phyloP scores from a whole-genome alignment of 2,888 invertebrate species.

The Acleris laterana region DNA sequence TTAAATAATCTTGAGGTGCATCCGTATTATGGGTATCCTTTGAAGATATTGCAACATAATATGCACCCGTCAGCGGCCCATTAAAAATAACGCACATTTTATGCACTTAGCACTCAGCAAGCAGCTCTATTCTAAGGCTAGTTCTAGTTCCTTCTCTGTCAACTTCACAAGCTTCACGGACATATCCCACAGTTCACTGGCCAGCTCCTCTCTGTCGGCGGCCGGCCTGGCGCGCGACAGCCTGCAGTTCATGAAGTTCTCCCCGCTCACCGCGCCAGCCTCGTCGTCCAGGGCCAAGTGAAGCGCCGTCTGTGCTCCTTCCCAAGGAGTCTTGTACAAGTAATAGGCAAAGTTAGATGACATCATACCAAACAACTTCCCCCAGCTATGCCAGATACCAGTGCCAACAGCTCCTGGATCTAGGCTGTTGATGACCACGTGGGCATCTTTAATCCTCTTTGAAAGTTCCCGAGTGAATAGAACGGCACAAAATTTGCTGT shows the following conservation, averaged over 20 bases:
- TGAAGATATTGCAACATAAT: too few relatives aligned
- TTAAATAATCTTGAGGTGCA: too few relatives aligned
- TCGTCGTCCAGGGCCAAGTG: slow-evolving; percentile 89
- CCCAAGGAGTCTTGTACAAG: slow-evolving; percentile 90
- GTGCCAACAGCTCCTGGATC: slow-evolving; percentile 94
- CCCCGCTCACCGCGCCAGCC: slow-evolving; percentile 87
- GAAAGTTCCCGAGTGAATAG: slow-evolving; percentile 89
- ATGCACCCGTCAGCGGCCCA: too few relatives aligned
- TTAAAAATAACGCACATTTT: not conserved
- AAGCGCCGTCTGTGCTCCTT: slow-evolving; percentile 92
- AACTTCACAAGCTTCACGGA: slow-evolving; percentile 88
- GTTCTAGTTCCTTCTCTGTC: slow-evolving; percentile 86
- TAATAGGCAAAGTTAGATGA: slow-evolving; percentile 85
- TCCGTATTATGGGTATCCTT: too few relatives aligned
- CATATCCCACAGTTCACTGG: slow-evolving; percentile 91
- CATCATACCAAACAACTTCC: slow-evolving; percentile 79
- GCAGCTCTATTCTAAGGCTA: slow-evolving; percentile 63
- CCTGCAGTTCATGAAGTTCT: slow-evolving; percentile 91
- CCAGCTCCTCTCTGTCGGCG: slow-evolving; percentile 86
- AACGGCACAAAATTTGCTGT: slow-evolving; percentile 89
- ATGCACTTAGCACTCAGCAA: not conserved
- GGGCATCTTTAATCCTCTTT: slow-evolving; percentile 84
- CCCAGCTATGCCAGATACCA: slow-evolving; percentile 86
- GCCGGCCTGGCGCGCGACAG: slow-evolving; percentile 80
- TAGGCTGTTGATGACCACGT: slow-evolving; percentile 90